phyloP scores from a whole-genome alignment of 2,888 invertebrate species.

The Platycnemis pennipes region DNA sequence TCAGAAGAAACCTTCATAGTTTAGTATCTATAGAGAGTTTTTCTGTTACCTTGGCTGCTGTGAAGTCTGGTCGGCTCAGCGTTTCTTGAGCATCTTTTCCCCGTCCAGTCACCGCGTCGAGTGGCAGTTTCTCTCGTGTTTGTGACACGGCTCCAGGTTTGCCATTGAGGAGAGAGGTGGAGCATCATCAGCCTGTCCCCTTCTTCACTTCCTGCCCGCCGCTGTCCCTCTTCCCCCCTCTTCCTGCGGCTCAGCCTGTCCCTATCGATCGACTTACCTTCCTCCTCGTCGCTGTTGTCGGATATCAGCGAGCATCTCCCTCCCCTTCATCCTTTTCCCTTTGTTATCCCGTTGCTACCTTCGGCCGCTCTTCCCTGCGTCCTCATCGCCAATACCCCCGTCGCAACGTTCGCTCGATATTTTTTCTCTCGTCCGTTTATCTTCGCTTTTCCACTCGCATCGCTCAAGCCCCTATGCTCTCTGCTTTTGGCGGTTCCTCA shows the following conservation, averaged over 20 bases:
- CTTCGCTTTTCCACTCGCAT: not conserved
- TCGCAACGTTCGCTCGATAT: not conserved
- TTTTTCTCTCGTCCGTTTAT: not conserved
- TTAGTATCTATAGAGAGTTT: too few relatives aligned
- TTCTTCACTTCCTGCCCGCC: not conserved
- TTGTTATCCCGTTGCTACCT: not conserved
- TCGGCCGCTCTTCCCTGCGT: not conserved
- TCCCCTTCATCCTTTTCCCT: not conserved
- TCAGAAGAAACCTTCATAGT: too few relatives aligned
- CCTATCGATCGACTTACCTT: not conserved
- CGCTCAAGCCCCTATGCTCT: not conserved
- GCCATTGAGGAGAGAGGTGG: not conserved
- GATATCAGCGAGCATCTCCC: not conserved
- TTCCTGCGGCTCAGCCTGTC: not conserved
- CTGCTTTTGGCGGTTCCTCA: not conserved
- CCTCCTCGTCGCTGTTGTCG: slow-evolving; percentile 24
- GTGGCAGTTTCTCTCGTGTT: not conserved
- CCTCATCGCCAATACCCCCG: not conserved
- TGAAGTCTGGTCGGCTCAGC: too few relatives aligned
- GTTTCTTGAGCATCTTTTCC: too few relatives aligned
- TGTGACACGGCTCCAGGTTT: not conserved
- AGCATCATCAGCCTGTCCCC: not conserved
- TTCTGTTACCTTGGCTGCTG: too few relatives aligned
- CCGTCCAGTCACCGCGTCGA: not conserved
- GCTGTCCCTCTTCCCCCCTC: not conserved